Evolutionary conservation across 2,113 vertebrate genomes (phyloP).

Genomic region (Grus americana): DNA sequence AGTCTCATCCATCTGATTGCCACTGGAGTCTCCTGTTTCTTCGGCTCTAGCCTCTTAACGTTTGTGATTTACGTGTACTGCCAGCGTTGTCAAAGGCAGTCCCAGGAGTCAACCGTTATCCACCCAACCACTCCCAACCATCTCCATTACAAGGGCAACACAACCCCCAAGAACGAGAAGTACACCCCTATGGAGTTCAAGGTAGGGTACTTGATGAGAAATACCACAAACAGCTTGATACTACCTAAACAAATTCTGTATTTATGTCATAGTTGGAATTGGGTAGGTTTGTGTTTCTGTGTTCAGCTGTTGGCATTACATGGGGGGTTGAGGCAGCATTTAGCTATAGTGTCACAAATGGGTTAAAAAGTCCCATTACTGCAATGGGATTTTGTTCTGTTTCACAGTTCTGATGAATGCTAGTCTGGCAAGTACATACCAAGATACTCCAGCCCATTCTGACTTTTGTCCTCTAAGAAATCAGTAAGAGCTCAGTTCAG

Average conservation of each 20-base stretch:
- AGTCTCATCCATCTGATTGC: constrained; percentile 93
- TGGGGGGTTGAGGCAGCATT: neutral
- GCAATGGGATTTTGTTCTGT: constrained; percentile 36
- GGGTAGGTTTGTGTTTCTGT: neutral
- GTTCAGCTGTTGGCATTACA: neutral
- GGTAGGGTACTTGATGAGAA: constrained; percentile 73
- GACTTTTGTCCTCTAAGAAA: constrained; percentile 10
- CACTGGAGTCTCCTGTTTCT: constrained; percentile 94
- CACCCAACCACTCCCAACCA: constrained; percentile 98
- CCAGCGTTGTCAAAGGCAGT: constrained; percentile 92
- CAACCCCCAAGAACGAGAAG: constrained; percentile 98
- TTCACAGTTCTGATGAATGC: constrained; percentile 22
- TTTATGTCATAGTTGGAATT: neutral
- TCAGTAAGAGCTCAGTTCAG: constrained; percentile 13
- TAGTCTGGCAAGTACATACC: constrained; percentile 13
- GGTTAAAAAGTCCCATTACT: constrained; percentile 26
- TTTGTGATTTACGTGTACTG: constrained; percentile 94
- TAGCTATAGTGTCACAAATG: neutral
- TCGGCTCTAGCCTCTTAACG: constrained; percentile 93
- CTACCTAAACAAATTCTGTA: neutral
- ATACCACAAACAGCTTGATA: neutral
- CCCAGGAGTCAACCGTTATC: constrained; percentile 94
- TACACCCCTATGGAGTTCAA: constrained; percentile 99
- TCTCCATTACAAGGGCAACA: constrained; percentile 95
- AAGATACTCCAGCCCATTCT: constrained; percentile 31